These are phyloP conservation scores for Dynastes hyllus DNA, from an alignment of 2,888 invertebrate genomes.

Conservation along the genomic window DNA sequence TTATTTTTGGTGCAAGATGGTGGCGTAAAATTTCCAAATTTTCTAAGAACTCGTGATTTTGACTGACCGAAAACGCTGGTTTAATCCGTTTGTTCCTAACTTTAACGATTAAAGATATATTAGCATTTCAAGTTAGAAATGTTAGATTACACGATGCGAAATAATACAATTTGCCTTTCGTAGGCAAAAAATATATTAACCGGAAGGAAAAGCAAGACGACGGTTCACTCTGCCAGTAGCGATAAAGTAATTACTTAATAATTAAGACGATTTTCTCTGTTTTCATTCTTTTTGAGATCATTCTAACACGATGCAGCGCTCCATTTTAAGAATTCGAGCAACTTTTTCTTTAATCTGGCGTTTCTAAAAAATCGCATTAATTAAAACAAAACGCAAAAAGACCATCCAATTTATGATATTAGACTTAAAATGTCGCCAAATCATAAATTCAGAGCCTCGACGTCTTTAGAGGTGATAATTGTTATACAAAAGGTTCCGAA, in stretches of 20 bases:
- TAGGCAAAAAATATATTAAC: neutral
- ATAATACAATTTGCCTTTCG: neutral
- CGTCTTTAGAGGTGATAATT: neutral
- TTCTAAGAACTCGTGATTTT: too few relatives aligned
- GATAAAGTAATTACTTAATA: constrained; percentile 32
- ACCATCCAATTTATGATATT: neutral
- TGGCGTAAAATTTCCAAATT: too few relatives aligned
- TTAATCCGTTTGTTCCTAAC: too few relatives aligned
- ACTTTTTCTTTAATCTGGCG: too few relatives aligned
- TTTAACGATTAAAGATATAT: too few relatives aligned
- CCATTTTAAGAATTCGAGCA: neutral
- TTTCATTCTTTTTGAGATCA: neutral
- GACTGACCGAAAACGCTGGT: too few relatives aligned
- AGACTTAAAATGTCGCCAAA: neutral
- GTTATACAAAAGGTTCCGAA: constrained; percentile 4
- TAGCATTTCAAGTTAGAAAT: too few relatives aligned
- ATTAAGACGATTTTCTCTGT: constrained; percentile 9
- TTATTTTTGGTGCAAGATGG: too few relatives aligned
- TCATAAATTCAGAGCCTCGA: neutral
- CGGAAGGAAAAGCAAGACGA: neutral
- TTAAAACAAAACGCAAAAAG: constrained; percentile 9
- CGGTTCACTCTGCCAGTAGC: neutral
- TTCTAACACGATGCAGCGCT: neutral
- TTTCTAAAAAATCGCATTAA: constrained; percentile 3
- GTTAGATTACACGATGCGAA: neutral